phyloP scores from a whole-genome alignment of 2,113 vertebrate genomes.

The Arvicanthis niloticus region DNA sequence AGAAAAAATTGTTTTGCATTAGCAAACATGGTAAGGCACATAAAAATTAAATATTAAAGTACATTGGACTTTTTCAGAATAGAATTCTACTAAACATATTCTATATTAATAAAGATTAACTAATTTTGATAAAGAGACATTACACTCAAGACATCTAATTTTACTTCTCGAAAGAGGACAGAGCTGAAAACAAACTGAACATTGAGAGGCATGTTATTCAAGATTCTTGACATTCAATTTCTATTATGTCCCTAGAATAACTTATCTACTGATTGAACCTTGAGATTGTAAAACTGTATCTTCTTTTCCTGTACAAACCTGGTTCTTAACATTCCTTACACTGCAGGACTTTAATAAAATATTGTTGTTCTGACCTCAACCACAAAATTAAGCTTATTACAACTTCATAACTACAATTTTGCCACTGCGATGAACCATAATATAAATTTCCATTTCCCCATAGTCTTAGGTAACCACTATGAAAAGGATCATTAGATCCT shows the following conservation, averaged over 20 bases:
- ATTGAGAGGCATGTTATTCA: background rate
- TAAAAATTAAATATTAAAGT: background rate
- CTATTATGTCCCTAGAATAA: background rate
- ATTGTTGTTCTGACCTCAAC: background rate
- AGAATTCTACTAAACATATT: background rate
- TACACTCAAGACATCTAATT: background rate
- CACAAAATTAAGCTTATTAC: background rate
- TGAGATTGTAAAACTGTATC: background rate
- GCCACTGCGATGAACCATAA: background rate
- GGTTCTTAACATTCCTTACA: background rate
- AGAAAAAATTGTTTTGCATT: background rate
- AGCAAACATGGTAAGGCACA: background rate
- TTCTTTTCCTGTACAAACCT: background rate
- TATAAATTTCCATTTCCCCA: background rate
- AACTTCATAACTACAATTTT: background rate
- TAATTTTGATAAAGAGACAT: constrained; percentile 5
- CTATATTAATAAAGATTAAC: background rate
- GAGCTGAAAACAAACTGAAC: background rate
- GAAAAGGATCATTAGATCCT: too few species aligned
- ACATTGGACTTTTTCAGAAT: background rate
- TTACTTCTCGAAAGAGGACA: background rate
- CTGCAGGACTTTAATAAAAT: background rate
- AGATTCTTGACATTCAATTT: constrained; percentile 8
- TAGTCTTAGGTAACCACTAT: background rate
- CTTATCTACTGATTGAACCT: background rate